Percentiles rank a stretch among this genome's conserved stretches.
Conservation (phyloP, 1,140 invertebrate species). For the Limonius californicus region DNA sequence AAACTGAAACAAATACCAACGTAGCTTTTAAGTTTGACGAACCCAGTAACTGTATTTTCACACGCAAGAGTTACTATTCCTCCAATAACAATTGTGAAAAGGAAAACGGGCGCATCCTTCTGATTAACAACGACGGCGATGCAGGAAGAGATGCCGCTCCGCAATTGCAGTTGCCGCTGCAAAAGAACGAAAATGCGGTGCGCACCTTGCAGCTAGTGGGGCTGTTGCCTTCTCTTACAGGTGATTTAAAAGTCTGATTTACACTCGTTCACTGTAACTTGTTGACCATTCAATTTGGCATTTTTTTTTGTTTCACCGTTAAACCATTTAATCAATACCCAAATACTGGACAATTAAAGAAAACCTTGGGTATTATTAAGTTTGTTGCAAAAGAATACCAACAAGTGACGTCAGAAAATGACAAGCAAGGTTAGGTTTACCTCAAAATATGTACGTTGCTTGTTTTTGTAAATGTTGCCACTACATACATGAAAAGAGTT, state of each 20-base stretch:
- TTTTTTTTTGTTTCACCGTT: too few species aligned
- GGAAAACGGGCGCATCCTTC: neutral
- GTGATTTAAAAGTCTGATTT: slow-evolving; percentile 17
- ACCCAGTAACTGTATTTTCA: neutral
- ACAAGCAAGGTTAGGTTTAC: too few species aligned
- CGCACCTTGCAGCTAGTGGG: slow-evolving; percentile 27
- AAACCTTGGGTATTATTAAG: too few species aligned
- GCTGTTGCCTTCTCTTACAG: slow-evolving; percentile 26
- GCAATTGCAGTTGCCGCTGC: neutral
- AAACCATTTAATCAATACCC: too few species aligned
- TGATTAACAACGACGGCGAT: neutral
- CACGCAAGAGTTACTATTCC: neutral
- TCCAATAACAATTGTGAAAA: neutral
- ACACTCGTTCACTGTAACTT: too few species aligned
- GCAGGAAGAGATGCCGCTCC: neutral
- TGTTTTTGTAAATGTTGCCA: too few species aligned
- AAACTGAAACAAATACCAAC: neutral
- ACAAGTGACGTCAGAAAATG: too few species aligned
- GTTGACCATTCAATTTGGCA: too few species aligned
- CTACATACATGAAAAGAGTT: too few species aligned
- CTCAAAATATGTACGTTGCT: too few species aligned
- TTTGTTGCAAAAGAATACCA: too few species aligned
- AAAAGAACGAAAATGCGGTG: slow-evolving; percentile 24
- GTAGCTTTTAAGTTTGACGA: neutral
- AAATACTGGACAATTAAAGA: too few species aligned